Evolutionary conservation across 2,797 vertebrate species (phyloP).

Genomic region (Melanotaenia pygmaea): DNA sequence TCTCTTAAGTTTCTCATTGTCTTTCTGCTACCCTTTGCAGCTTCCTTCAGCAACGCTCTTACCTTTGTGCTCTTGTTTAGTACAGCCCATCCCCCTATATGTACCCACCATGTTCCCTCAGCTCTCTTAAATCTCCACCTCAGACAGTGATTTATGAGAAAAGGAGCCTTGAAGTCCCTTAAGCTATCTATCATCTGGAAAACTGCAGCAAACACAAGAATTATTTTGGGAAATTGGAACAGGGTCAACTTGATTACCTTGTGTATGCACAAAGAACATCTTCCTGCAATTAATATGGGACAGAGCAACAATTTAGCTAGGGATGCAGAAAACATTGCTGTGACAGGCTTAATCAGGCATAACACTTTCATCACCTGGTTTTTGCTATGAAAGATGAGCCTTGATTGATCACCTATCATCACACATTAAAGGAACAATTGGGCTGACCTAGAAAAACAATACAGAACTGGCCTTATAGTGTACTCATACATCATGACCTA

Average conservation of each 20-base stretch:
- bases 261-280: constrained; percentile 74
- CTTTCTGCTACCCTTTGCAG: constrained; percentile 72
- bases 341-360: constrained; percentile 50
- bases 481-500: constrained; percentile 81
- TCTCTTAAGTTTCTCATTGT: constrained; percentile 63
- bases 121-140: constrained; percentile 68
- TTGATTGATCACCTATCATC: constrained; percentile 72
- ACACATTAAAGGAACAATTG: constrained; percentile 63
- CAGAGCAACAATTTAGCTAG: constrained; percentile 75
- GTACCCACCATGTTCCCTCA: constrained; percentile 70
- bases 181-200: constrained; percentile 86
- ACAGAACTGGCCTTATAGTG: constrained; percentile 62
- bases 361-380: constrained; percentile 42
- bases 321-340: constrained; percentile 63
- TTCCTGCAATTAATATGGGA: constrained; percentile 75
- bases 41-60: constrained; percentile 52
- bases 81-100: constrained; percentile 50
- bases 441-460: constrained; percentile 82
- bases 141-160: constrained; percentile 87
- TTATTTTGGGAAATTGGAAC: constrained; percentile 89
- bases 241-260: constrained; percentile 82
- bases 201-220: constrained; percentile 86
- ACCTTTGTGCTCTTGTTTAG: constrained; percentile 50
- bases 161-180: constrained; percentile 81
- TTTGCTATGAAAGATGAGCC: constrained; percentile 54